phyloP scores from a whole-genome alignment of 1,140 invertebrate genomes.

The Pomacea maculata region DNA sequence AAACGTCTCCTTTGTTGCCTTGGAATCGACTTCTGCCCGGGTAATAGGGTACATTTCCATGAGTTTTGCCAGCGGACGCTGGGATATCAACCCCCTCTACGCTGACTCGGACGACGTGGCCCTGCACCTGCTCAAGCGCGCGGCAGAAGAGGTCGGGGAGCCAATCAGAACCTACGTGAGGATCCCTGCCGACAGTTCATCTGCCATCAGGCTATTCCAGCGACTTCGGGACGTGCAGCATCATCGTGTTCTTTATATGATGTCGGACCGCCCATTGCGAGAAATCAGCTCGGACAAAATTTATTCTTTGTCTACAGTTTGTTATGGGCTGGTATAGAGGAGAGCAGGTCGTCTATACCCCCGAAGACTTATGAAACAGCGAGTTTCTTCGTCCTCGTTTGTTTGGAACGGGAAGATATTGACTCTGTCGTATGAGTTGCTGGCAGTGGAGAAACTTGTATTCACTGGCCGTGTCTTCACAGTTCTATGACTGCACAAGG shows the following conservation, averaged over 20 bases:
- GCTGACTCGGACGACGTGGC: conserved; percentile 17
- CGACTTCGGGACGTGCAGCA: conserved; percentile 5
- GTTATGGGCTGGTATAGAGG: conserved; percentile 15
- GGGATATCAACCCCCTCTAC: conserved; percentile 15
- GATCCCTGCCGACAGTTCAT: conserved; percentile 4
- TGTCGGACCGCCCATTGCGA: conserved; percentile 6
- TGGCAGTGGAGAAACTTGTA: too few relatives aligned
- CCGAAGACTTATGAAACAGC: too few relatives aligned
- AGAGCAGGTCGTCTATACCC: too few relatives aligned
- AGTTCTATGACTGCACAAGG: too few relatives aligned
- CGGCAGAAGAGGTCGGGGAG: conserved; percentile 5
- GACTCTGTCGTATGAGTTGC: too few relatives aligned
- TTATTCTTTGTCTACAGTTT: conserved; percentile 19
- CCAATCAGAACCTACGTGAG: conserved; percentile 10
- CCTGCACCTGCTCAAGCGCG: conserved; percentile 15
- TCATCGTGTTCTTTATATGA: conserved; percentile 16
- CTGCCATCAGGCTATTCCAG: conserved; percentile 15
- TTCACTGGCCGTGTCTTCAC: too few relatives aligned
- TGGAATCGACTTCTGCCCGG: neutral
- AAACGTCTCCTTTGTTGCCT: conserved; percentile 12
- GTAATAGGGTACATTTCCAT: conserved; percentile 18
- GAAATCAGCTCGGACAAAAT: conserved; percentile 14
- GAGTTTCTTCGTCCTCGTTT: too few relatives aligned
- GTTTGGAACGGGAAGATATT: too few relatives aligned
- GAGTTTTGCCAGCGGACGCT: conserved; percentile 12